These are phyloP conservation scores for Erpetoichthys calabaricus DNA, from an alignment of 2,797 vertebrate species.

Conservation along the genomic window DNA sequence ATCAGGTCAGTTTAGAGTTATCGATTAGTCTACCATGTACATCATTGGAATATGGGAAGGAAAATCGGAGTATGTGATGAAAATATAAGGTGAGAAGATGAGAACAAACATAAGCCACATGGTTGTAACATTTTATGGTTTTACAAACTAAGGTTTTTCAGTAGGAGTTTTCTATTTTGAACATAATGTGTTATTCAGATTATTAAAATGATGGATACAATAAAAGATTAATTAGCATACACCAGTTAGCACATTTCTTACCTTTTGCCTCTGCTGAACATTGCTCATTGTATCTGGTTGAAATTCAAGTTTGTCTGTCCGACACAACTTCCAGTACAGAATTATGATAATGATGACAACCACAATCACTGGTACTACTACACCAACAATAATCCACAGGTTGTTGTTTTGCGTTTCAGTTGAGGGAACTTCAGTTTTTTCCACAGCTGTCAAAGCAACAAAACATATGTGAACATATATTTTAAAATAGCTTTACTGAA, in stretches of 20 bases:
- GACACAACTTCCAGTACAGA: constrained; percentile 94
- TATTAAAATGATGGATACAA: constrained; percentile 3
- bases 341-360: constrained; percentile 80
- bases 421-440: constrained; percentile 53
- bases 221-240: constrained; percentile 9
- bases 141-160: too few relatives aligned
- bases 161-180: too few relatives aligned
- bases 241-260: constrained; percentile 34
- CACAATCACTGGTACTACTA: constrained; percentile 77
- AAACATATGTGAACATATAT: neutral
- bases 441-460: constrained; percentile 53
- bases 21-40: too few relatives aligned
- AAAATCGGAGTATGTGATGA: too few relatives aligned
- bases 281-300: constrained; percentile 87
- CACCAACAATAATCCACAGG: constrained; percentile 83
- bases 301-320: constrained; percentile 91
- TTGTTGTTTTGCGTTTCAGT: constrained; percentile 75
- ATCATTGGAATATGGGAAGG: too few relatives aligned
- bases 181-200: neutral
- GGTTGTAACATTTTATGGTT: too few relatives aligned
- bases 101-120: too few relatives aligned
- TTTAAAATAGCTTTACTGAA: too few relatives aligned
- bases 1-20: too few relatives aligned
- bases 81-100: too few relatives aligned
- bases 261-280: constrained; percentile 93